Conservation (phyloP, 2,113 vertebrate genomes). For the Sinocyclocheilus grahami region DNA sequence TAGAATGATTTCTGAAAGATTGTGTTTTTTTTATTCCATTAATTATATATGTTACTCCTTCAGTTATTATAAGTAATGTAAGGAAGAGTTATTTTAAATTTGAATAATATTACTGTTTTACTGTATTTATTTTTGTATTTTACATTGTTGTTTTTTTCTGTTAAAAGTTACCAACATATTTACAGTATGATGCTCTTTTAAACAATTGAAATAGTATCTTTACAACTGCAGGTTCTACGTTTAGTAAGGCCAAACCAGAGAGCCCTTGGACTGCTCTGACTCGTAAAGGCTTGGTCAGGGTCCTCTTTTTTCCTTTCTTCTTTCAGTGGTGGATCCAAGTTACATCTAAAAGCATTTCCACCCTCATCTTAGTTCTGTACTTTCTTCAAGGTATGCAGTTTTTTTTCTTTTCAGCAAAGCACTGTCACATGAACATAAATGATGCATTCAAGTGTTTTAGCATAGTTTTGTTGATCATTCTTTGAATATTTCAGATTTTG, state of each 20-base stretch:
- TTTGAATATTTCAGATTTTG: conserved; percentile 5
- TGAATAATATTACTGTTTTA: background rate
- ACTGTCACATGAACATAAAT: no score
- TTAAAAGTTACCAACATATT: background rate
- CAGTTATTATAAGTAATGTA: background rate
- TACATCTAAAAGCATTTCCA: conserved; percentile 87
- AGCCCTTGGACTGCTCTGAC: conserved; percentile 93
- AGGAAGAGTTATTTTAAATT: background rate
- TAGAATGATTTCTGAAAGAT: background rate
- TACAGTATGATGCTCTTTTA: background rate
- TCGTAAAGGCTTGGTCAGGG: conserved; percentile 92
- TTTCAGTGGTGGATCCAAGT: conserved; percentile 98
- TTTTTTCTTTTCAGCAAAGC: background rate
- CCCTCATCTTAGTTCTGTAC: conserved; percentile 89
- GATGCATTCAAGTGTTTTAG: background rate
- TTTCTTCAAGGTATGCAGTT: conserved; percentile 86
- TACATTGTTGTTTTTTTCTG: background rate
- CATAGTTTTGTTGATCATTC: background rate
- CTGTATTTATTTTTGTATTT: background rate
- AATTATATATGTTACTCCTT: background rate
- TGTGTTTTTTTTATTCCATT: no score
- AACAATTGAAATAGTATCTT: background rate
- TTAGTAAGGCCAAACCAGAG: conserved; percentile 97
- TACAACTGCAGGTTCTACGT: conserved; percentile 86
- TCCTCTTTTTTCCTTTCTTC: conserved; percentile 93